These are phyloP conservation scores for Eristalinus aeneus DNA, from an alignment of 2,888 invertebrate species.

Conservation along the genomic window DNA sequence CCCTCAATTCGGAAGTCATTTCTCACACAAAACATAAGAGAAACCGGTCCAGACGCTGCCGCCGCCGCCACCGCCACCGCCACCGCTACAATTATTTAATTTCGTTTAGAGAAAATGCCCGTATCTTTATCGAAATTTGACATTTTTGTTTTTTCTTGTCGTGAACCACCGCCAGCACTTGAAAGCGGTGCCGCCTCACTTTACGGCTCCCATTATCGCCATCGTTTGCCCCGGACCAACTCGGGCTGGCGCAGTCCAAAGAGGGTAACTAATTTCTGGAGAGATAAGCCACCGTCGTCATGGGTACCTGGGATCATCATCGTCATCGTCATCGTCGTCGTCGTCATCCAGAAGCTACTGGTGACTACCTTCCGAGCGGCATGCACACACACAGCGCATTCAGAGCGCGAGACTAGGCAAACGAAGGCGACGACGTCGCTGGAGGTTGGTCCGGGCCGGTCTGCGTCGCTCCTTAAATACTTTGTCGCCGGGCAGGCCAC, in stretches of 20 bases:
- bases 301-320: conserved; percentile 50
- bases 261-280: conserved; percentile 69
- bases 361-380: conserved; percentile 38
- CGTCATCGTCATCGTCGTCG: conserved; percentile 50
- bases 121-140: conserved; percentile 70
- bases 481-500: conserved; percentile 51
- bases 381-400: background rate
- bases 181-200: conserved; percentile 64
- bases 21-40: conserved; percentile 15
- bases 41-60: conserved; percentile 49
- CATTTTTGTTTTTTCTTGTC: conserved; percentile 45
- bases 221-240: conserved; percentile 29
- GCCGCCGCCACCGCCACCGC: background rate
- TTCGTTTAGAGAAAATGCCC: conserved; percentile 66
- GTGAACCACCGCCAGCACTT: conserved; percentile 19
- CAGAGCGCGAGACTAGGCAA: background rate
- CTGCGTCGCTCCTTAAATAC: conserved; percentile 3
- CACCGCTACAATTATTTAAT: conserved; percentile 62
- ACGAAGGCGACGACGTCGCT: conserved; percentile 65
- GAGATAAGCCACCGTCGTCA: conserved; percentile 57
- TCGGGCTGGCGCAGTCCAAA: conserved; percentile 31
- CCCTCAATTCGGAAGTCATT: conserved; percentile 62
- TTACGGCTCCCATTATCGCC: conserved; percentile 66
- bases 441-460: conserved; percentile 30
- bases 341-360: conserved; percentile 63